Evolutionary conservation across 2,113 vertebrate genomes (phyloP).

Genomic region (Colius striatus): DNA sequence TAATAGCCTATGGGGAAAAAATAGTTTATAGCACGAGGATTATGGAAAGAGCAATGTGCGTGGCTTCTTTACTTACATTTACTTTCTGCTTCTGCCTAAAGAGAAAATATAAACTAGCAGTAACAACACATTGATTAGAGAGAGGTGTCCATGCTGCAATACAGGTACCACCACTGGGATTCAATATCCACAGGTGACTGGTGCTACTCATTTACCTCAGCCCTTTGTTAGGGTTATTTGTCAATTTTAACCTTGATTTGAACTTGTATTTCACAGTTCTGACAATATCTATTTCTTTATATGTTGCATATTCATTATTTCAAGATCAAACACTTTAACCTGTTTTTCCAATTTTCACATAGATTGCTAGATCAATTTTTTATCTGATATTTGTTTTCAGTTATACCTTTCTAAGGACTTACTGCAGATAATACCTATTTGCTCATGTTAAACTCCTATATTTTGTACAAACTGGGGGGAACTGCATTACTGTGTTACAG

Average conservation of each 20-base stretch:
- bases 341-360: neutral
- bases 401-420: neutral
- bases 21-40: slow-evolving; percentile 26
- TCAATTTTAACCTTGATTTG: neutral
- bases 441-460: neutral
- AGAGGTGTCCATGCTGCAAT: neutral
- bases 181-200: neutral
- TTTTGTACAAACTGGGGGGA: neutral
- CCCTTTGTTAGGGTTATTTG: neutral
- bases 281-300: neutral
- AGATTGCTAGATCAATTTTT: neutral
- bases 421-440: neutral
- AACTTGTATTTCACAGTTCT: neutral
- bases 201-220: neutral
- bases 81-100: neutral
- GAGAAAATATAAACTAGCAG: slow-evolving; percentile 1
- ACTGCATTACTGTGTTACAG: neutral
- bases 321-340: neutral
- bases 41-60: neutral
- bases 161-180: neutral
- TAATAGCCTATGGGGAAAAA: slow-evolving; percentile 53
- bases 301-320: neutral
- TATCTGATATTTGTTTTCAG: neutral
- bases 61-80: neutral
- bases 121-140: neutral